Evolutionary conservation across 2,888 invertebrate genomes (phyloP).

Genomic region (Cephus pulcher): DNA sequence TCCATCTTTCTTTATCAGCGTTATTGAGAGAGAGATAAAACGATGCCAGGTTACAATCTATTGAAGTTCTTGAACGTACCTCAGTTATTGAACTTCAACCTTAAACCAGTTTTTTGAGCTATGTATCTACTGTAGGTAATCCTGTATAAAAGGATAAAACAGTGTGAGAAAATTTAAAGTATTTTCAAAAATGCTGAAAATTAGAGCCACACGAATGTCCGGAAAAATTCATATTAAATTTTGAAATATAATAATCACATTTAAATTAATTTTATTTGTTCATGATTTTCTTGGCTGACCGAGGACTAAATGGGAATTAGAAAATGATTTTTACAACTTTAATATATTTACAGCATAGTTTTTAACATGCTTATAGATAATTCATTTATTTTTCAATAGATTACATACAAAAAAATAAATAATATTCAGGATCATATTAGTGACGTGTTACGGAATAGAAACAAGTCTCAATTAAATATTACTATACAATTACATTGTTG

Average conservation of each 20-base stretch:
- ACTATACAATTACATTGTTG: background rate
- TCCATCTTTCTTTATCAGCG: no score
- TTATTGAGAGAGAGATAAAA: no score
- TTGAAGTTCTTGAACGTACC: no score
- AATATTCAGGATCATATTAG: constrained; percentile 3
- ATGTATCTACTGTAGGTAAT: background rate
- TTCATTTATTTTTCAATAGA: background rate
- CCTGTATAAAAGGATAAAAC: background rate
- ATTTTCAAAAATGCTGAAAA: background rate
- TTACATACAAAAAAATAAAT: constrained; percentile 9
- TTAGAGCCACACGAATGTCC: background rate
- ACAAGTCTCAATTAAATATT: constrained; percentile 5
- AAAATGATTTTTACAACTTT: background rate
- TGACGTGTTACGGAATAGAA: constrained; percentile 2
- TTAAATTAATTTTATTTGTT: background rate
- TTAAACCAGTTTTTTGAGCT: background rate
- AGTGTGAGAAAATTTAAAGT: background rate
- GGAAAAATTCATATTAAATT: background rate
- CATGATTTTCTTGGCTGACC: background rate
- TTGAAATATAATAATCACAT: background rate
- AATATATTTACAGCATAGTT: background rate
- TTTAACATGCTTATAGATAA: background rate
- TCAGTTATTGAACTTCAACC: background rate
- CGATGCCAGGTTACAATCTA: no score
- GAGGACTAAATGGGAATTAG: background rate